phyloP scores from a whole-genome alignment of 1,140 invertebrate genomes.

The Saccostrea cuccullata region DNA sequence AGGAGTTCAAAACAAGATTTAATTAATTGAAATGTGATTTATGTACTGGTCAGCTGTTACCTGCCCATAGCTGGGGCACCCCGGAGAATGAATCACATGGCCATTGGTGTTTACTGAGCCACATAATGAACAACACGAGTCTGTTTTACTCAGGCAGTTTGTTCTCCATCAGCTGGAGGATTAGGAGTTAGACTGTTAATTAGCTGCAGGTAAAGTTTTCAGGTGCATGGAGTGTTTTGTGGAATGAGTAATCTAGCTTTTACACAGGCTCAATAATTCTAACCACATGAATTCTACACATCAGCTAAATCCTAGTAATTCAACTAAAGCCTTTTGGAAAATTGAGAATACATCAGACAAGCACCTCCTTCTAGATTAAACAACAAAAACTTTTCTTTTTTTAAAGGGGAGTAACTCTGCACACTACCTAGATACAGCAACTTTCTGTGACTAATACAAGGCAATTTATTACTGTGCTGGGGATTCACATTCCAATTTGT shows the following conservation, averaged over 20 bases:
- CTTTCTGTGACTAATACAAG: background rate
- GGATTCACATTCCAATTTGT: background rate
- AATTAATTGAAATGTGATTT: slow-evolving; percentile 36
- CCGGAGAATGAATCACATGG: slow-evolving; percentile 3
- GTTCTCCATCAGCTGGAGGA: slow-evolving; percentile 9
- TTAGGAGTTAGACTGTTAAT: slow-evolving; percentile 29
- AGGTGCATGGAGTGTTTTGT: slow-evolving; percentile 29
- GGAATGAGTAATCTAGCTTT: slow-evolving; percentile 16
- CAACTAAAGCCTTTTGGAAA: slow-evolving; percentile 1
- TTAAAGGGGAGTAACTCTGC: background rate
- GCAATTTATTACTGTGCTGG: background rate
- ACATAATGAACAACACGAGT: slow-evolving; percentile 1
- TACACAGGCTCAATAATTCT: background rate
- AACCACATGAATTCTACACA: slow-evolving; percentile 26
- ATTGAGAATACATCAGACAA: background rate
- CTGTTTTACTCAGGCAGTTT: background rate
- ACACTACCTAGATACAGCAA: background rate
- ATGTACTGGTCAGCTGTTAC: slow-evolving; percentile 13
- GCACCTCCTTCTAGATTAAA: background rate
- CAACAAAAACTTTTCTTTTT: background rate
- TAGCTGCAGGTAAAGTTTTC: slow-evolving; percentile 26
- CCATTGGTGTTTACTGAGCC: slow-evolving; percentile 19
- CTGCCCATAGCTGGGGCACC: slow-evolving; percentile 1
- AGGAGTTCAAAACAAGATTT: slow-evolving; percentile 19
- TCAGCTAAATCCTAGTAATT: background rate